These are phyloP conservation scores for Dyspetes luteomarginatus DNA, from an alignment of 2,888 invertebrate species.

Conservation along the genomic window DNA sequence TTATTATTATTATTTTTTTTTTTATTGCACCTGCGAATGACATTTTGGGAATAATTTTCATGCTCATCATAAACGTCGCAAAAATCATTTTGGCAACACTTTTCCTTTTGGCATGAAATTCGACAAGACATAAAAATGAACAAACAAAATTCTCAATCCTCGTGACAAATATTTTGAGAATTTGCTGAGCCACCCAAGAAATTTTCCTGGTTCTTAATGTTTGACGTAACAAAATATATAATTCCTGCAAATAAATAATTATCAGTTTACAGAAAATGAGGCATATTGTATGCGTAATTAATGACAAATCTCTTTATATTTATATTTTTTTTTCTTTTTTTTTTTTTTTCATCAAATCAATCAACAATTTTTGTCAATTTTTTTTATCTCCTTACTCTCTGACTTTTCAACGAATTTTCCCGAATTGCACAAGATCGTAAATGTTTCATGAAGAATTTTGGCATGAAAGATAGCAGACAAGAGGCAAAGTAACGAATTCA, in stretches of 20 bases:
- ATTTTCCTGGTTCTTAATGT: background rate
- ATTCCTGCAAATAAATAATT: background rate
- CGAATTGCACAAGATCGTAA: constrained; percentile 39
- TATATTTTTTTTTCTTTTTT: constrained; percentile 3
- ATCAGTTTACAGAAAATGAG: background rate
- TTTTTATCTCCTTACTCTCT: constrained; percentile 2
- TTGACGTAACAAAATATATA: background rate
- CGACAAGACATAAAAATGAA: background rate
- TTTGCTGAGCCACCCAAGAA: constrained; percentile 8
- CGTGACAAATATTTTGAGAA: constrained; percentile 41
- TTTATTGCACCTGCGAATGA: constrained; percentile 35
- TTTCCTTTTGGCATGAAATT: constrained; percentile 8
- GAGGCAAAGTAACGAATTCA: background rate
- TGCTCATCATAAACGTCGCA: constrained; percentile 15
- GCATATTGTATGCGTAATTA: constrained; percentile 4
- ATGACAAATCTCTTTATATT: background rate
- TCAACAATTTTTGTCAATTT: background rate
- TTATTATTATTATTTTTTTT: too few species aligned
- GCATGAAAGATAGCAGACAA: constrained; percentile 16
- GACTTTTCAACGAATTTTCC: constrained; percentile 11
- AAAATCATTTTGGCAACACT: constrained; percentile 38
- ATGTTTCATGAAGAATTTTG: constrained; percentile 49
- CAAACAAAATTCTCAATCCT: constrained; percentile 12
- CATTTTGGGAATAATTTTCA: constrained; percentile 16
- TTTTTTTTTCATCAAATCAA: background rate